Evolutionary conservation across 2,888 invertebrate genomes (phyloP).

Genomic region (Neocrepidodera transversa): DNA sequence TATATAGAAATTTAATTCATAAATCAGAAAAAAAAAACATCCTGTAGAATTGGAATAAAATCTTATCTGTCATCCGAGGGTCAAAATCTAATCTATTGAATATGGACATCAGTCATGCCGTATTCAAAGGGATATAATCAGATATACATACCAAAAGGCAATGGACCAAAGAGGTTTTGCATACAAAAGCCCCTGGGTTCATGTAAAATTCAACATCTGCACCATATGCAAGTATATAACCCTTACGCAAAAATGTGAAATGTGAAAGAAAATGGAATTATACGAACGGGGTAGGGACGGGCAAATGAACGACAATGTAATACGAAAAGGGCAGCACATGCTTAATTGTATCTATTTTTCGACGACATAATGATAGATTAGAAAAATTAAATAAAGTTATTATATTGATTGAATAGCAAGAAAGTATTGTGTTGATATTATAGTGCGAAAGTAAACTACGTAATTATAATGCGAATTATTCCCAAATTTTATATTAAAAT

Average conservation of each 20-base stretch:
- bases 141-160: constrained; percentile 27
- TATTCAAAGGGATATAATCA: constrained; percentile 27
- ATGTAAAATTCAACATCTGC: constrained; percentile 34
- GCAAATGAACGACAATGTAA: not conserved
- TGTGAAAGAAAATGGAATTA: constrained; percentile 17
- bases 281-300: not conserved
- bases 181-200: constrained; percentile 25
- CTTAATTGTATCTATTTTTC: not conserved
- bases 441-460: no score
- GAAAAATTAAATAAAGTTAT: no score
- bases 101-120: constrained; percentile 4
- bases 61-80: not conserved
- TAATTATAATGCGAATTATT: no score
- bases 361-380: not conserved
- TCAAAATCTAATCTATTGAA: not conserved
- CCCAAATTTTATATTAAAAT: no score
- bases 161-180: constrained; percentile 23
- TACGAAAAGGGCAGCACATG: not conserved
- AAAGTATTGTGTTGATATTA: no score
- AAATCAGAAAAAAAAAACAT: no score
- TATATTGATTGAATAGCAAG: no score
- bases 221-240: constrained; percentile 29
- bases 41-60: not conserved
- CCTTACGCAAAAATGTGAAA: constrained; percentile 36
- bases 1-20: no score